Conservation (phyloP, 2,113 vertebrate species). For the Calypte anna region DNA sequence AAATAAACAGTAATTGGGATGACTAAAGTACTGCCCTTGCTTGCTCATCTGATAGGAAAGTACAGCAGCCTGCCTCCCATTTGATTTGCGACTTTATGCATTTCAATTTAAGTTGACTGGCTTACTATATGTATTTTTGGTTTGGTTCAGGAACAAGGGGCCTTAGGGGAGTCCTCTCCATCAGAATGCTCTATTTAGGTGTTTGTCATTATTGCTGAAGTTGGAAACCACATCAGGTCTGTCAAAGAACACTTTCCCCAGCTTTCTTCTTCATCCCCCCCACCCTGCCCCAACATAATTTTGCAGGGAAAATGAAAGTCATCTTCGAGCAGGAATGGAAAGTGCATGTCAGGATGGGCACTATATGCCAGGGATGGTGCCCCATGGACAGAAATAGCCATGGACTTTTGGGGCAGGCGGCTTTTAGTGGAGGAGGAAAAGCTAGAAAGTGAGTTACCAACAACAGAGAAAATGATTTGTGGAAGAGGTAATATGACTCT, state of each 20-base stretch:
- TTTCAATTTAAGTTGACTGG: not conserved
- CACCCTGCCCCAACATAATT: not conserved
- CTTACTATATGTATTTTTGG: not conserved
- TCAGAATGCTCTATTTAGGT: not conserved
- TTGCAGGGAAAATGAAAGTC: not conserved
- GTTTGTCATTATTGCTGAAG: not conserved
- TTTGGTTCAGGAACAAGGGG: not conserved
- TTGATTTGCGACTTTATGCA: not conserved
- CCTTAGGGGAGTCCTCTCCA: not conserved
- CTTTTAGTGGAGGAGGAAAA: conserved; percentile 2
- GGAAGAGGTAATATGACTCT: conserved; percentile 50
- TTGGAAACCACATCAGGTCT: not conserved
- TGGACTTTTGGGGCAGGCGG: not conserved
- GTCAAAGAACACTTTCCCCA: not conserved
- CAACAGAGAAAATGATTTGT: conserved; percentile 40
- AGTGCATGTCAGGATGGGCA: not conserved
- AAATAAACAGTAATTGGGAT: not conserved
- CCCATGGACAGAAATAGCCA: not conserved
- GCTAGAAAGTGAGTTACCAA: not conserved
- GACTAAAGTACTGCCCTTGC: not conserved
- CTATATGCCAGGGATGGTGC: not conserved
- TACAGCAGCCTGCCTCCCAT: not conserved
- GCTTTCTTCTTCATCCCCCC: not conserved
- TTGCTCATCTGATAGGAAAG: not conserved
- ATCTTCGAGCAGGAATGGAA: not conserved